A percentile compares a stretch with the other conserved stretches of the same genome.
Evolutionary conservation across 1,140 invertebrate species (phyloP).

Genomic region (Apis dorsata): DNA sequence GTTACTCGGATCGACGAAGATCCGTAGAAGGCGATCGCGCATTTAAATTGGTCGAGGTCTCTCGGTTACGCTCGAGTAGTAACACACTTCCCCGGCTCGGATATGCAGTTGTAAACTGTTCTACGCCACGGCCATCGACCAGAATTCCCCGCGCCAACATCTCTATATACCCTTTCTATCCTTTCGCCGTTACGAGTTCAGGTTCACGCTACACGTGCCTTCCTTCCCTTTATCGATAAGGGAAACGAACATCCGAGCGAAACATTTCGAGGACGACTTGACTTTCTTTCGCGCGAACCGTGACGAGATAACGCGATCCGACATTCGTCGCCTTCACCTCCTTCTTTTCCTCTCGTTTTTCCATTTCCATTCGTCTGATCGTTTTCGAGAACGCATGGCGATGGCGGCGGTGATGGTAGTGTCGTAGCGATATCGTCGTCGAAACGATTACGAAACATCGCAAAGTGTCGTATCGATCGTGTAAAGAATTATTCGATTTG

Average conservation of each 20-base stretch:
- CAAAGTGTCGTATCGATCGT: constrained; percentile 1
- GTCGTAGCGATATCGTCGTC: neutral
- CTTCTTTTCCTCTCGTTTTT: too few species aligned
- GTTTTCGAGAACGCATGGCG: neutral
- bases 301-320: too few species aligned
- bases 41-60: constrained; percentile 67
- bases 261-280: neutral
- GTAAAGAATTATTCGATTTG: neutral
- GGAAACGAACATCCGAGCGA: neutral
- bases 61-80: constrained; percentile 65
- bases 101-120: constrained; percentile 59
- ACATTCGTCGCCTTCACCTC: too few species aligned
- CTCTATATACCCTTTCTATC: constrained; percentile 18
- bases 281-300: too few species aligned
- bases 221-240: constrained; percentile 51
- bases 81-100: constrained; percentile 60
- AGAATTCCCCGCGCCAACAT: constrained; percentile 45
- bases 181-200: constrained; percentile 59
- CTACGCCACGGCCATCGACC: constrained; percentile 62
- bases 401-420: too few species aligned
- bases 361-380: neutral
- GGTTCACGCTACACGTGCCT: constrained; percentile 56
- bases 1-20: constrained; percentile 24
- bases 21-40: constrained; percentile 63
- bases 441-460: neutral